These are phyloP conservation scores for Armadillidium nasatum DNA, from an alignment of 1,140 invertebrate species.

Conservation along the genomic window DNA sequence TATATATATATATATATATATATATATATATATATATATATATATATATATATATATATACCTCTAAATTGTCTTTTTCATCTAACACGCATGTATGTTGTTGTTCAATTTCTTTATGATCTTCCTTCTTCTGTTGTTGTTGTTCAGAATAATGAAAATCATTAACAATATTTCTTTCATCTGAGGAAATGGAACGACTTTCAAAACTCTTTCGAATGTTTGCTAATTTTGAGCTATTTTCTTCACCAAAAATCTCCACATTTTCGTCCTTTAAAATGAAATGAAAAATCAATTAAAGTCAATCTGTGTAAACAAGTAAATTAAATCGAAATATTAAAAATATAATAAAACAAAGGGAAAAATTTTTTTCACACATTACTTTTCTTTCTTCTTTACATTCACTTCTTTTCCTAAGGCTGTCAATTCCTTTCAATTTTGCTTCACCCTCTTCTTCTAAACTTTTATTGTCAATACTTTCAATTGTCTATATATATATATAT, in stretches of 20 bases:
- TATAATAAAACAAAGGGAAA: too few relatives aligned
- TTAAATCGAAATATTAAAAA: too few relatives aligned
- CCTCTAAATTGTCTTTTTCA: background rate
- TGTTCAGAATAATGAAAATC: background rate
- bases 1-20: too few relatives aligned
- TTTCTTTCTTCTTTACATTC: background rate
- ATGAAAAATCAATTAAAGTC: too few relatives aligned
- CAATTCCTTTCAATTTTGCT: background rate
- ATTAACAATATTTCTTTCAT: conserved; percentile 17
- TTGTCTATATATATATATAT: background rate
- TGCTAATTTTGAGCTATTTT: conserved; percentile 32
- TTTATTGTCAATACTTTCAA: background rate
- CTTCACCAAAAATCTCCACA: conserved; percentile 16
- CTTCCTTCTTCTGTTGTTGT: background rate
- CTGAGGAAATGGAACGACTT: conserved; percentile 22
- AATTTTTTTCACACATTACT: background rate
- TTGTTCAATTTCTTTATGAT: background rate
- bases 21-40: too few relatives aligned
- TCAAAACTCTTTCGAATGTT: conserved; percentile 35
- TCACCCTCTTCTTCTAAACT: background rate
- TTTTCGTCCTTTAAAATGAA: too few relatives aligned
- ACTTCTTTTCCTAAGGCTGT: background rate
- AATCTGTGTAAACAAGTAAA: too few relatives aligned
- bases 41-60: background rate
- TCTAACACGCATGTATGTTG: background rate